These are phyloP conservation scores for Metallyticus violacea DNA, from an alignment of 2,888 invertebrate species.

Conservation along the genomic window DNA sequence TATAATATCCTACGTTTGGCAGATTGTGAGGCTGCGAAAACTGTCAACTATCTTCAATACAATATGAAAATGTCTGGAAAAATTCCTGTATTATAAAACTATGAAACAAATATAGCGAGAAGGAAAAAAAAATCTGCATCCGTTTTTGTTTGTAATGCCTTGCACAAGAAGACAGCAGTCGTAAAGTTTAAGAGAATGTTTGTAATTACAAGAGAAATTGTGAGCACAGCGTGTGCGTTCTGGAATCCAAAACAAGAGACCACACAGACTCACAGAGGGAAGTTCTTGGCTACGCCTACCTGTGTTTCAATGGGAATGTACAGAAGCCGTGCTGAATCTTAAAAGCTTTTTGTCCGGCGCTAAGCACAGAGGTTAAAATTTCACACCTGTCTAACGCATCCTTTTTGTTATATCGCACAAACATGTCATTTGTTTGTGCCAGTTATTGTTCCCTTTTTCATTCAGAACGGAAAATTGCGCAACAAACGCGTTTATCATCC, in stretches of 20 bases:
- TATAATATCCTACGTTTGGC: too few species aligned
- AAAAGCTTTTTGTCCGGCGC: neutral
- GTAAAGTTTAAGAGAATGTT: too few species aligned
- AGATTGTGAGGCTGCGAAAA: too few species aligned
- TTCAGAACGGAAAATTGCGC: neutral
- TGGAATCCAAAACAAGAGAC: neutral
- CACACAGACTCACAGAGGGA: neutral
- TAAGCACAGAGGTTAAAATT: neutral
- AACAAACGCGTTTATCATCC: neutral
- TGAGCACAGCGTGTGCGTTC: neutral
- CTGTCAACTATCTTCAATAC: too few species aligned
- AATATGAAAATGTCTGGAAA: too few species aligned
- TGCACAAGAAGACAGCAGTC: too few species aligned
- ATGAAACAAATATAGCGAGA: too few species aligned
- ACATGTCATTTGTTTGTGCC: neutral
- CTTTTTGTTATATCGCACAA: neutral
- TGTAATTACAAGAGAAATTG: neutral
- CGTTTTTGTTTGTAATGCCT: too few species aligned
- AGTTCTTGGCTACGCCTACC: neutral
- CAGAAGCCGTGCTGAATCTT: neutral
- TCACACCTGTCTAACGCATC: neutral
- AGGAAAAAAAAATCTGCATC: too few species aligned
- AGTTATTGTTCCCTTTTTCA: neutral
- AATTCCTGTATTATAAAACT: too few species aligned
- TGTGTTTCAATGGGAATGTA: neutral